Conservation (phyloP, 1,140 invertebrate genomes). For the Teleopsis dalmanni region DNA sequence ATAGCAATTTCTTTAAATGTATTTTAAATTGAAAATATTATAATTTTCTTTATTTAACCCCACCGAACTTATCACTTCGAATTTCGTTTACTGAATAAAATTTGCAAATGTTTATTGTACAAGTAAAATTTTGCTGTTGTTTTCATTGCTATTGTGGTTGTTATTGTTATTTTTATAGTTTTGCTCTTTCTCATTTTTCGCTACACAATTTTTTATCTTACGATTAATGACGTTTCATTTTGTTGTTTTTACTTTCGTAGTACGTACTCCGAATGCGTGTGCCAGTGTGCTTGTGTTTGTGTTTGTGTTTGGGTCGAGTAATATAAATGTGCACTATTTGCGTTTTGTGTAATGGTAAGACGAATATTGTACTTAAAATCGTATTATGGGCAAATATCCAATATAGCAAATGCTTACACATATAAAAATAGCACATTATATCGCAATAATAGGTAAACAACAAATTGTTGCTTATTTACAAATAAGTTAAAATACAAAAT, state of each 20-base stretch:
- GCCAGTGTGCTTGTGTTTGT: too few species aligned
- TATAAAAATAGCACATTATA: too few species aligned
- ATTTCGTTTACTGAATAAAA: constrained; percentile 24
- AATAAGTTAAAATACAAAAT: too few species aligned
- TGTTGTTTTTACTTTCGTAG: neutral
- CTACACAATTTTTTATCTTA: constrained; percentile 16
- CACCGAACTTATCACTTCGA: constrained; percentile 20
- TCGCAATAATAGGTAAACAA: too few species aligned
- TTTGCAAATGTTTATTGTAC: constrained; percentile 1
- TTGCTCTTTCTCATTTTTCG: constrained; percentile 14
- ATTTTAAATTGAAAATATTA: constrained; percentile 28
- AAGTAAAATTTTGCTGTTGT: neutral
- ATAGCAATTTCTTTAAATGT: neutral
- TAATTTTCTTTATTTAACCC: constrained; percentile 13
- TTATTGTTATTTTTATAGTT: constrained; percentile 5
- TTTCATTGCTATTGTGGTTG: constrained; percentile 6
- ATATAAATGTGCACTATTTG: too few species aligned
- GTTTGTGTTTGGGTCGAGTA: too few species aligned
- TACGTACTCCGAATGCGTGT: too few species aligned
- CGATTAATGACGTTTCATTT: neutral
- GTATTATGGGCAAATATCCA: too few species aligned
- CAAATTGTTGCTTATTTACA: too few species aligned
- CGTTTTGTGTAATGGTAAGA: too few species aligned
- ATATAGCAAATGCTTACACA: too few species aligned
- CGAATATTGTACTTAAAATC: too few species aligned